phyloP scores from a whole-genome alignment of 2,113 vertebrate species.

The Podarcis cretensis region DNA sequence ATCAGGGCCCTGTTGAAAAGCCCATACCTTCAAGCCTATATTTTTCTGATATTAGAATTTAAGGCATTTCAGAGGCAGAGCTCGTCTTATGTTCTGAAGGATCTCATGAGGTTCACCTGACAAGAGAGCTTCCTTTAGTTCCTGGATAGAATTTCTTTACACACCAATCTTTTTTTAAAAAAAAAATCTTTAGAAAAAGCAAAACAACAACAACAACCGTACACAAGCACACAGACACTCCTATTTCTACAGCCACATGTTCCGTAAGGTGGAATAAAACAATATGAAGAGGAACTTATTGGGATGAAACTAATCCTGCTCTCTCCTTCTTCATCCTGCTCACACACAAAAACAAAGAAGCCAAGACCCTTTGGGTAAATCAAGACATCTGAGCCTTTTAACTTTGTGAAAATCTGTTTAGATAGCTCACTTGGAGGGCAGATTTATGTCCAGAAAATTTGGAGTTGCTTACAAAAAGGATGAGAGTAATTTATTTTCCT shows the following conservation, averaged over 20 bases:
- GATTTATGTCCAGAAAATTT: slow-evolving; percentile 87
- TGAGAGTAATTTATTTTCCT: slow-evolving; percentile 89
- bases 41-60: slow-evolving; percentile 38
- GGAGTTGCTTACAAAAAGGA: slow-evolving; percentile 85
- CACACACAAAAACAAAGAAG: slow-evolving; percentile 72
- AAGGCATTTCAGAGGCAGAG: slow-evolving; percentile 33
- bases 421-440: slow-evolving; percentile 80
- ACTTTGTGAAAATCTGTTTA: slow-evolving; percentile 79
- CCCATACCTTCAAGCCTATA: slow-evolving; percentile 39
- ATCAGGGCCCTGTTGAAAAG: accelerated
- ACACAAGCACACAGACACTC: neutral
- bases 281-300: slow-evolving; percentile 79
- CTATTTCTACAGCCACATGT: slow-evolving; percentile 44
- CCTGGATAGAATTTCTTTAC: slow-evolving; percentile 32
- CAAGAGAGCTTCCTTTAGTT: slow-evolving; percentile 49
- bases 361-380: slow-evolving; percentile 79
- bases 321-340: slow-evolving; percentile 59
- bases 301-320: slow-evolving; percentile 35
- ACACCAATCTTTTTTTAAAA: slow-evolving; percentile 12
- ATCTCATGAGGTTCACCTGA: slow-evolving; percentile 41
- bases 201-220: neutral
- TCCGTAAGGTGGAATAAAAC: slow-evolving; percentile 74
- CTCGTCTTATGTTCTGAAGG: slow-evolving; percentile 41
- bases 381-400: slow-evolving; percentile 74
- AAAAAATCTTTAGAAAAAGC: neutral